A percentile compares a stretch with the other conserved stretches of the same genome.
Conservation (phyloP, 1,140 invertebrate genomes). For the Chironomus striatipennis region DNA sequence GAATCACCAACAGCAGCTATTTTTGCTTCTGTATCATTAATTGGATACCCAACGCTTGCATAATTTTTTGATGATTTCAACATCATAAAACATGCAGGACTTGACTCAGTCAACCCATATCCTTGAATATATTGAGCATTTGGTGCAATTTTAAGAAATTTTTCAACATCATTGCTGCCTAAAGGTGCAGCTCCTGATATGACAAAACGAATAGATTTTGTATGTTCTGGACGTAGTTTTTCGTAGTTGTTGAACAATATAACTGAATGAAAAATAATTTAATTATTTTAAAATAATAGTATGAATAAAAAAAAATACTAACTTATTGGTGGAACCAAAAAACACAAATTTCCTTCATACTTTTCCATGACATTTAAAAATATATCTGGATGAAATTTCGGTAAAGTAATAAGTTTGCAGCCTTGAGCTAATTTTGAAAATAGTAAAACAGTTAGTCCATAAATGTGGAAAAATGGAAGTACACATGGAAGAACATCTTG, state of each 20-base stretch:
- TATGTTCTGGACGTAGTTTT: conserved; percentile 48
- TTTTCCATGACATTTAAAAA: conserved; percentile 49
- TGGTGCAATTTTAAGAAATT: conserved; percentile 43
- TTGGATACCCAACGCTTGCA: conserved; percentile 44
- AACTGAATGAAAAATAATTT: conserved; percentile 49
- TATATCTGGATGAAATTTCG: conserved; percentile 60
- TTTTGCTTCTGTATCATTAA: conserved; percentile 49
- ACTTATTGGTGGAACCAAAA: conserved; percentile 56
- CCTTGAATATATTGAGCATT: conserved; percentile 27
- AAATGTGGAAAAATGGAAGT: conserved; percentile 81
- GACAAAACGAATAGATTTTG: conserved; percentile 45
- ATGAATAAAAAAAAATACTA: conserved; percentile 31
- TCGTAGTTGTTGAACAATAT: conserved; percentile 58
- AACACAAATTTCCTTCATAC: conserved; percentile 46
- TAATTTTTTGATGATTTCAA: conserved; percentile 35
- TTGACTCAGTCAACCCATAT: conserved; percentile 49
- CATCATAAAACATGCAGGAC: conserved; percentile 41
- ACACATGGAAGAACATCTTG: conserved; percentile 53
- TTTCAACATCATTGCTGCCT: conserved; percentile 47
- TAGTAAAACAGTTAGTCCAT: conserved; percentile 57
- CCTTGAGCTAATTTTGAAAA: conserved; percentile 53
- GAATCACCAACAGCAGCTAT: conserved; percentile 43
- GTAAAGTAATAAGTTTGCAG: conserved; percentile 57
- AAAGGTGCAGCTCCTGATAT: conserved; percentile 64
- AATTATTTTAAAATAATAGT: too few relatives aligned